Base-by-base conservation (phyloP, 2,797 vertebrate species). In the Chloroceryle amazona region DNA sequence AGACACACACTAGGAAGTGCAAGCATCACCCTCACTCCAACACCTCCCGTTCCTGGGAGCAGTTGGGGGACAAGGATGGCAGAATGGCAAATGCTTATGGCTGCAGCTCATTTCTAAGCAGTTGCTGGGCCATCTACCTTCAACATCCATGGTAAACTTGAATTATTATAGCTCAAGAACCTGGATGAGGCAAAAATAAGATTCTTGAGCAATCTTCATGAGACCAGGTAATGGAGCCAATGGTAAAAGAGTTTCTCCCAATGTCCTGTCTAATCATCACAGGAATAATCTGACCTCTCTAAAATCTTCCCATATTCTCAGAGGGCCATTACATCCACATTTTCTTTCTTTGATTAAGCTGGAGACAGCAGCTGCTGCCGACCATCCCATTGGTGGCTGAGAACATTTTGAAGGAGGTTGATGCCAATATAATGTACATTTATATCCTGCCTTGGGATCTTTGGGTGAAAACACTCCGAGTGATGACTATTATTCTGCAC, bases 1-100 rank as follows among this genome's bases (percentile, higher is more conserved):
- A 13, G 2, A 1, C 0, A 1, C 0, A 1, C 7, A 26, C 55
- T 26, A 16, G 31, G 35, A 14, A 60, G 25, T 6, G 55, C 52
- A 31, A 60, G 57, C 78, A 73, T 71, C 71, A 1, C 46, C 61
- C n/a, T 63, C 23, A 1, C 28, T 39, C 55, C 51, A 28, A 10
- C 66, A 33, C 25, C 44, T 44, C 61, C 46, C 0, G 0, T 8
- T 37, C 49, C 55, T 28, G 65, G 47, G 47, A 80, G 72, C 42
- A 23, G 17, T 19, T 31, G 28, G 4, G n/a, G 19, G 73, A 25
- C 13, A 15, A 63, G 41, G 19, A 11, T 22, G 57, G 49, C 61
- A 42, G 39, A 54, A 29, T 16, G 39, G 67, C 68, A 78, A 57
- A 44, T 10, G 2, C 29, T 55, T 3, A 4, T 3, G 7, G 29